Conservation (phyloP, 2,113 vertebrate genomes). For the Gallinago media region DNA sequence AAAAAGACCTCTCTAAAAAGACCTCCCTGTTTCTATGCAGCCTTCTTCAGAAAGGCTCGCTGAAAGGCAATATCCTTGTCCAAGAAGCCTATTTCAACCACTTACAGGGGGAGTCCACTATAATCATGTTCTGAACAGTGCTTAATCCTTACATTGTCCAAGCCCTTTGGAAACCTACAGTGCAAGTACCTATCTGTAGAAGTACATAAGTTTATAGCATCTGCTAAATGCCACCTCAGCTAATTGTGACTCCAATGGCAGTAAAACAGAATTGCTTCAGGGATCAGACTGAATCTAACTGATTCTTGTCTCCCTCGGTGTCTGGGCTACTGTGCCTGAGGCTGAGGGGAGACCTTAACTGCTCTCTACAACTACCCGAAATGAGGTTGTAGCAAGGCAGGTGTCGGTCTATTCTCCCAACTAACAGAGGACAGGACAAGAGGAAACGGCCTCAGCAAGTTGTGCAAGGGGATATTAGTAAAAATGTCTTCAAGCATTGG, state of each 20-base stretch:
- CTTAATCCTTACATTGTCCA: background rate
- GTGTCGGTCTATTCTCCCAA: background rate
- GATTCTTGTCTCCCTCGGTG: background rate
- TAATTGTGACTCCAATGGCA: background rate
- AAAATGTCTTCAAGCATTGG: background rate
- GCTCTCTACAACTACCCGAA: background rate
- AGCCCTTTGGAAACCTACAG: background rate
- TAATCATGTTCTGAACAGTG: background rate
- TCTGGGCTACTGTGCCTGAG: background rate
- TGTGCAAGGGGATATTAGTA: background rate
- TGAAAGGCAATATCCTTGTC: background rate
- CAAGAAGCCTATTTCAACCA: background rate
- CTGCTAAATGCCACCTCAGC: background rate
- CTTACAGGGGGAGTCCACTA: background rate
- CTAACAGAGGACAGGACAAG: background rate
- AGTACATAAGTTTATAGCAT: background rate
- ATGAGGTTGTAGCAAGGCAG: too few relatives aligned
- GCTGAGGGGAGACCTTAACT: background rate
- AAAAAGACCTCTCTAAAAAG: background rate
- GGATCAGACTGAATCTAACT: background rate
- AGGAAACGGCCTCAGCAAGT: background rate
- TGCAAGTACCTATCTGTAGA: background rate
- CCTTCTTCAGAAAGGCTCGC: background rate
- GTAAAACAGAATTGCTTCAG: background rate
- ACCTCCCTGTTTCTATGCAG: background rate